Evolutionary conservation across 2,888 invertebrate species (phyloP), one percentile per base, ranked within the genome.

Genomic region (Drosophila anomalata): DNA sequence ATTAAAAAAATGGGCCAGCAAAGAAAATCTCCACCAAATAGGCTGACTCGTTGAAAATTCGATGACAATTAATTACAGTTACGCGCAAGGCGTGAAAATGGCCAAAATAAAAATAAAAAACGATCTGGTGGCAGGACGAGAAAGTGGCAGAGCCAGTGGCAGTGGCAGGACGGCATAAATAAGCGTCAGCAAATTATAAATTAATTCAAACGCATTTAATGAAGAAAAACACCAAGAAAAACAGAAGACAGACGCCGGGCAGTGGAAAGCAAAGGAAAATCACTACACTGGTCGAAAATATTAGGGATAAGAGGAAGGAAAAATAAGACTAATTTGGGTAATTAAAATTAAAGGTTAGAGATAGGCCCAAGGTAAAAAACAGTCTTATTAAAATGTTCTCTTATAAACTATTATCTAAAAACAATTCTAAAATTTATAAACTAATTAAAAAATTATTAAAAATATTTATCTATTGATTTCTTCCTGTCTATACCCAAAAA

Each of bases 131-230:
- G 42, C 29, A 9, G 41, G 60, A 26, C 69, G 46, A 46, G 59
- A 44, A 24, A 47, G 17, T 17, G 17, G 17, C 17, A 47, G 14
- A 14, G 14, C 14, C 14, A 14, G n/a, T 17, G 6, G 12, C 11
- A 7, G 17, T 22, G 7, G 48, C n/a, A 58, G 55, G 78, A 59
- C 70, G 70, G 78, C 84, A 83, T 86, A 80, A 80, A 80, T 79
- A 79, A 83, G 77, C 87, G 84, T 86, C 88, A 88, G 85, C 88
- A 82, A 88, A 82, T 82, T 82, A 86, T 88, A 82, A 88, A 82
- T 82, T 82, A 82, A 82, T 82, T 86, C 84, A 83, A 80, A 79
- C 69, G 87, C 88, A 78, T 86, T 81, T 81, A 88, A 81, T 81
- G 78, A 81, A 81, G 81, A 81, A 87, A 83, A 87, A 83, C 71